Percentiles rank a stretch among this genome's conserved stretches.
Conservation (phyloP, 1,140 invertebrate genomes). For the Leptinotarsa lineolata region DNA sequence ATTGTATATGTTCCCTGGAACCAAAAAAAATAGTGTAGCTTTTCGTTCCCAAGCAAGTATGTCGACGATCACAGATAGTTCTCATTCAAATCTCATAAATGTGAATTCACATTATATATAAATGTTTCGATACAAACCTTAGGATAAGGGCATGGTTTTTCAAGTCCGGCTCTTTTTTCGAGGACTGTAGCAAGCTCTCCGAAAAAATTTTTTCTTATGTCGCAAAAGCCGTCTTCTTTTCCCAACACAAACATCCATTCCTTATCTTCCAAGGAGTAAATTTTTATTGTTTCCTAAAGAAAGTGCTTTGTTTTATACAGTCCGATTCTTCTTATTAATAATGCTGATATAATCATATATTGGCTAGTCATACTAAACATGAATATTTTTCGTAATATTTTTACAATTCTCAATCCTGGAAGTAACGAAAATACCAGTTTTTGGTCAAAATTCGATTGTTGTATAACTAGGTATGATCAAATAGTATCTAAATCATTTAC, state of each 20-base stretch:
- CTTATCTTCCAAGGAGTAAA: constrained; percentile 18
- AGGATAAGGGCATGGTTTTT: constrained; percentile 25
- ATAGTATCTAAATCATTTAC: too few species aligned
- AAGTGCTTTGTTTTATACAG: not conserved
- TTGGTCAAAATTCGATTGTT: too few species aligned
- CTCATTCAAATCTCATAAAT: not conserved
- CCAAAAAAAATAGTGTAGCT: not conserved
- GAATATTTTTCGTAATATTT: too few species aligned
- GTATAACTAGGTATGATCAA: too few species aligned
- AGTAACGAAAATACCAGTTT: too few species aligned
- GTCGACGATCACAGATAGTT: too few species aligned
- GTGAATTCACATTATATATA: not conserved
- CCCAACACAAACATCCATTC: constrained; percentile 11
- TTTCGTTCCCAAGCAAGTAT: too few species aligned
- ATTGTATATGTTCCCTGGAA: constrained; percentile 30
- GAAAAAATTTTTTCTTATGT: constrained; percentile 20
- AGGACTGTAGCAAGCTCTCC: constrained; percentile 29
- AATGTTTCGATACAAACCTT: constrained; percentile 19
- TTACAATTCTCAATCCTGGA: too few species aligned
- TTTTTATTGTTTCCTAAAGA: constrained; percentile 26
- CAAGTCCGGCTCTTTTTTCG: constrained; percentile 26
- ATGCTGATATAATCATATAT: too few species aligned
- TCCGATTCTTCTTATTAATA: too few species aligned
- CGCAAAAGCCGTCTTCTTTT: constrained; percentile 17
- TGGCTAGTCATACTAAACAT: too few species aligned